phyloP scores from a whole-genome alignment of 2,888 invertebrate species.

The Platycnemis pennipes region DNA sequence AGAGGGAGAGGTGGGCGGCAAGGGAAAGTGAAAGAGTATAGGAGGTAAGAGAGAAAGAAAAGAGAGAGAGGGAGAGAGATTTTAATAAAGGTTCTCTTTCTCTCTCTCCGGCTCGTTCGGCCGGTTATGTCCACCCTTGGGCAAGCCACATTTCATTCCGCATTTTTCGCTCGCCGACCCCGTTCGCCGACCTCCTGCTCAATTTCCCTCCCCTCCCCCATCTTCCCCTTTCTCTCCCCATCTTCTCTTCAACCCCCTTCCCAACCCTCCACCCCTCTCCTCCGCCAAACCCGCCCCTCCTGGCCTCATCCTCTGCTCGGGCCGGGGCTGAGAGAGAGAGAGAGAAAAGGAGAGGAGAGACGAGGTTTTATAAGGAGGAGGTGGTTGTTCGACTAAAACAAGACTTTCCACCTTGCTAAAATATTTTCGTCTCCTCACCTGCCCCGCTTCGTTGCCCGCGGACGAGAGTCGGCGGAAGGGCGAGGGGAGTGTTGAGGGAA shows the following conservation, averaged over 20 bases:
- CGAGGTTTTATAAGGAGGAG: constrained; percentile 50
- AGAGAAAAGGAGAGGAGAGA: not conserved
- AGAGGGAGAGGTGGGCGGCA: not conserved
- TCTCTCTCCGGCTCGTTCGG: constrained; percentile 24
- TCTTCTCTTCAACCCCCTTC: not conserved
- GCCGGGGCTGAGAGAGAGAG: not conserved
- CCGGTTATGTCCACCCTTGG: constrained; percentile 65
- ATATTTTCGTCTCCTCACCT: constrained; percentile 66
- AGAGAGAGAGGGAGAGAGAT: constrained; percentile 34
- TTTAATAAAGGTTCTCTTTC: constrained; percentile 57
- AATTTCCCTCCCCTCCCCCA: not conserved
- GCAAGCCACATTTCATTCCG: constrained; percentile 62
- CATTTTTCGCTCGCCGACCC: constrained; percentile 66
- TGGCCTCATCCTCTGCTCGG: not conserved
- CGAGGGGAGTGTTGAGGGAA: not conserved
- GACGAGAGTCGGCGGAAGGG: not conserved
- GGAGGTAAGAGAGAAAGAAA: not conserved
- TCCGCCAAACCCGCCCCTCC: not conserved
- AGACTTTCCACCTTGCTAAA: constrained; percentile 67
- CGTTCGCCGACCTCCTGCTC: constrained; percentile 53
- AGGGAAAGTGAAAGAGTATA: not conserved
- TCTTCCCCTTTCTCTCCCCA: constrained; percentile 17
- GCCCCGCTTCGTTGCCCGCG: constrained; percentile 63
- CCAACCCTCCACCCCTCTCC: not conserved
- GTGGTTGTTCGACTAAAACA: constrained; percentile 63